Conservation (phyloP, 2,113 vertebrate species). For the Rhombomys opimus region DNA sequence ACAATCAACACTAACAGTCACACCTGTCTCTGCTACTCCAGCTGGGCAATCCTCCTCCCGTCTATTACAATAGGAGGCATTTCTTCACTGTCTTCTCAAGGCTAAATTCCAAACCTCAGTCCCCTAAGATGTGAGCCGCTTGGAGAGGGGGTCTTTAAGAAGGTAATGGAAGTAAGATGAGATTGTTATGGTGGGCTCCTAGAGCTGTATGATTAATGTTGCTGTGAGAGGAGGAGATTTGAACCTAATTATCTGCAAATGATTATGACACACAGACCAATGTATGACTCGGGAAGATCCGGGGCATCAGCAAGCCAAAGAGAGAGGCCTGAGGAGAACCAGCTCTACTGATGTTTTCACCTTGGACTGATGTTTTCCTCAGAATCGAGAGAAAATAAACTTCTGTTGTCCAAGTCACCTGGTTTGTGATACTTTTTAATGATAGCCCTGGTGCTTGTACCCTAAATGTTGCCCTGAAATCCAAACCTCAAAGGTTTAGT, state of each 20-base stretch:
- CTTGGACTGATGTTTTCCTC: background rate
- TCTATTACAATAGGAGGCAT: background rate
- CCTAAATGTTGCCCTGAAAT: background rate
- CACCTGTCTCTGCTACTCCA: background rate
- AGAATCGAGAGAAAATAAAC: conserved; percentile 36
- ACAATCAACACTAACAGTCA: background rate
- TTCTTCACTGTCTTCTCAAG: too few species aligned
- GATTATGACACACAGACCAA: conserved; percentile 2
- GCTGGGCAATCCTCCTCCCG: background rate
- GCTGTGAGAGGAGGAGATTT: background rate
- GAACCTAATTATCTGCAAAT: background rate
- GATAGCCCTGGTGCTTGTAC: background rate
- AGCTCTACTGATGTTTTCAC: background rate
- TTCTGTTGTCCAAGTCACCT: background rate
- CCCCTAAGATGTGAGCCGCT: background rate
- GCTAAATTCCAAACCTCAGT: background rate
- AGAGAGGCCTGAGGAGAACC: background rate
- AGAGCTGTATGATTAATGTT: background rate
- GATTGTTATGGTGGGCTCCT: background rate
- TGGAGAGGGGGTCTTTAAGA: background rate
- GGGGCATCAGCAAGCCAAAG: background rate
- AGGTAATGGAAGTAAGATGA: background rate
- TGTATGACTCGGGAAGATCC: background rate
- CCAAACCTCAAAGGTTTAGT: background rate
- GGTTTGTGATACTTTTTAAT: background rate